A percentile compares a stretch with the other conserved stretches of the same genome.
phyloP scores from a whole-genome alignment of 1,140 invertebrate genomes.

The Ooceraea biroi region DNA sequence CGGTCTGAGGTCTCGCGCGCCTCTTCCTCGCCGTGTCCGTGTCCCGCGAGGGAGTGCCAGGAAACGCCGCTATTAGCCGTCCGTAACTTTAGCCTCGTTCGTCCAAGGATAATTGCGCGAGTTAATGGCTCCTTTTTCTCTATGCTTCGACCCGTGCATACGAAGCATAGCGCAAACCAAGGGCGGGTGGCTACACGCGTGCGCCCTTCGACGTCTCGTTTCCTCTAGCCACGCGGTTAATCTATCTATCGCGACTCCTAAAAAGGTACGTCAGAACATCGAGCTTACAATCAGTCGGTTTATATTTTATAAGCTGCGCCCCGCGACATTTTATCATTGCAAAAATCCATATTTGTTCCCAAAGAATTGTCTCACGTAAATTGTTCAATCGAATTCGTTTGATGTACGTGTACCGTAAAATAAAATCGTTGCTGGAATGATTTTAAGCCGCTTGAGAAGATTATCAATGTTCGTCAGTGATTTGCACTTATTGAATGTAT shows the following conservation, averaged over 20 bases:
- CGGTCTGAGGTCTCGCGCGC: conserved; percentile 19
- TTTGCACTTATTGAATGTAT: conserved; percentile 28
- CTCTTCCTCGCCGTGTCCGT: conserved; percentile 21
- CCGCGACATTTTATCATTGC: neutral
- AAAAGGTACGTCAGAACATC: neutral
- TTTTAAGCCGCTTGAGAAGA: conserved; percentile 17
- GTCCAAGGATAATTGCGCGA: conserved; percentile 82
- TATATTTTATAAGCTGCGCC: no score
- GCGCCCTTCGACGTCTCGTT: conserved; percentile 14
- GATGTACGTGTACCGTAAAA: neutral
- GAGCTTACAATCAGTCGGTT: neutral
- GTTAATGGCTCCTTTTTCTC: conserved; percentile 80
- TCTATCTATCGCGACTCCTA: conserved; percentile 3
- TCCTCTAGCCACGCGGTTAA: conserved; percentile 8
- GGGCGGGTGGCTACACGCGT: conserved; percentile 5
- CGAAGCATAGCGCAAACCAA: conserved; percentile 10
- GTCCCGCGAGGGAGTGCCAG: conserved; percentile 80
- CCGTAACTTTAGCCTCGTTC: conserved; percentile 79
- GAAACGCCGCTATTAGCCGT: conserved; percentile 81
- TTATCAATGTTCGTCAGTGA: conserved; percentile 14
- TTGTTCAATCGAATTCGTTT: neutral
- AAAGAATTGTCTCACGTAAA: neutral
- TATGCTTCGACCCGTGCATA: conserved; percentile 50
- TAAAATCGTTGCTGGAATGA: neutral
- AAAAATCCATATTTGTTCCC: neutral